Conservation (phyloP, 2,797 vertebrate genomes). For the Cossypha dichroa region DNA sequence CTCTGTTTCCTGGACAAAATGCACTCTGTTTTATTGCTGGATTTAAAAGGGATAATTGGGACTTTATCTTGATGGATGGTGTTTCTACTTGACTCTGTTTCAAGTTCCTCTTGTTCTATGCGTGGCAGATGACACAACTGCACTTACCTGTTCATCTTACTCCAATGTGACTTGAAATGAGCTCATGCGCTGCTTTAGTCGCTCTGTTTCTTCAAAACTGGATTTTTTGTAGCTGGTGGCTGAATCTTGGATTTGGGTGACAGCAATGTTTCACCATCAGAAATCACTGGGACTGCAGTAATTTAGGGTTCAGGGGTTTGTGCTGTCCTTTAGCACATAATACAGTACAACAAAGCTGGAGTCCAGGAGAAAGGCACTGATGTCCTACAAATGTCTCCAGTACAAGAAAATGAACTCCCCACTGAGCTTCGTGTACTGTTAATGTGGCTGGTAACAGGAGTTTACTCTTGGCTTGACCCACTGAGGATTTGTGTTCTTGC, state of each 20-base stretch:
- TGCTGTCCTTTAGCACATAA: neutral
- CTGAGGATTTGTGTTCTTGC: neutral
- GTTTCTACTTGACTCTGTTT: slow-evolving; percentile 37
- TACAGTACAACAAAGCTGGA: neutral
- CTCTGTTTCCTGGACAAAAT: slow-evolving; percentile 62
- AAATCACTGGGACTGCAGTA: neutral
- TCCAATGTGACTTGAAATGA: slow-evolving; percentile 36
- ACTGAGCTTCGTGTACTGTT: rapidly evolving
- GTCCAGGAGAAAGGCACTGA: neutral
- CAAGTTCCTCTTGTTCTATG: slow-evolving; percentile 17
- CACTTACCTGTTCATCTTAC: slow-evolving; percentile 37
- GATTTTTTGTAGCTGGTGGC: neutral
- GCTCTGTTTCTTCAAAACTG: slow-evolving; percentile 36
- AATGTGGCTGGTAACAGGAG: neutral
- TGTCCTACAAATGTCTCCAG: neutral
- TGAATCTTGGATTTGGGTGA: neutral
- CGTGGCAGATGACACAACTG: neutral
- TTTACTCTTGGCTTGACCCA: neutral
- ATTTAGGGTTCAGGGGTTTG: neutral
- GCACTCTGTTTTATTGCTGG: slow-evolving; percentile 69
- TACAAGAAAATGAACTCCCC: neutral
- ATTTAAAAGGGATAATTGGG: slow-evolving; percentile 60
- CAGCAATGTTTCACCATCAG: neutral
- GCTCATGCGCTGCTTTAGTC: neutral
- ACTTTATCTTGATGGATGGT: slow-evolving; percentile 30